Conservation (phyloP, 2,797 vertebrate genomes). For the Enteromius afrohamiltoni region DNA sequence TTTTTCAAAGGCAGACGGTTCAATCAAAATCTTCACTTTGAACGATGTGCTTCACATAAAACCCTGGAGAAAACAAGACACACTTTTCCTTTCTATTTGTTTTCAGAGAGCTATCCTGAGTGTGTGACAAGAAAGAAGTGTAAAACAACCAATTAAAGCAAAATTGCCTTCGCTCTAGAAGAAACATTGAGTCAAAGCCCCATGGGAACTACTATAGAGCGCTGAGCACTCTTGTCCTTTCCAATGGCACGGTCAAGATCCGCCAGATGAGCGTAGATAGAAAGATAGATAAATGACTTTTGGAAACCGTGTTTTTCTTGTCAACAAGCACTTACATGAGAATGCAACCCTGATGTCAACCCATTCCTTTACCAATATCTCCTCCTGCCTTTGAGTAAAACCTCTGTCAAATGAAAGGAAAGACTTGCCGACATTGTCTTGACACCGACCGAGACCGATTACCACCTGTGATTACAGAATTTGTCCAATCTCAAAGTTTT, state of each 20-base stretch:
- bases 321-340: conserved; percentile 76
- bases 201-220: conserved; percentile 66
- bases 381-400: conserved; percentile 63
- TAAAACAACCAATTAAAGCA: conserved; percentile 70
- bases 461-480: conserved; percentile 66
- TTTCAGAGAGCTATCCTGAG: conserved; percentile 46
- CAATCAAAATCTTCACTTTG: conserved; percentile 49
- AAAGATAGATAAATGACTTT: conserved; percentile 77
- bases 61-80: conserved; percentile 46
- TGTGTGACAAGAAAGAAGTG: conserved; percentile 61
- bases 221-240: conserved; percentile 72
- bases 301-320: conserved; percentile 73
- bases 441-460: conserved; percentile 64
- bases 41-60: conserved; percentile 40
- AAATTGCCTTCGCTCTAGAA: conserved; percentile 60
- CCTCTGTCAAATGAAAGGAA: conserved; percentile 73
- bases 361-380: conserved; percentile 70
- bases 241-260: conserved; percentile 70
- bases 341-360: conserved; percentile 72
- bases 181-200: conserved; percentile 68
- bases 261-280: conserved; percentile 60
- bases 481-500: conserved; percentile 65
- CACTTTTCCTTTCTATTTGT: conserved; percentile 53
- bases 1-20: conserved; percentile 22
- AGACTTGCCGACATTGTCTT: conserved; percentile 13